Evolutionary conservation across 1,140 invertebrate species (phyloP), one percentile per base, ranked within the genome.

Genomic region (Cryptotermes secundus): DNA sequence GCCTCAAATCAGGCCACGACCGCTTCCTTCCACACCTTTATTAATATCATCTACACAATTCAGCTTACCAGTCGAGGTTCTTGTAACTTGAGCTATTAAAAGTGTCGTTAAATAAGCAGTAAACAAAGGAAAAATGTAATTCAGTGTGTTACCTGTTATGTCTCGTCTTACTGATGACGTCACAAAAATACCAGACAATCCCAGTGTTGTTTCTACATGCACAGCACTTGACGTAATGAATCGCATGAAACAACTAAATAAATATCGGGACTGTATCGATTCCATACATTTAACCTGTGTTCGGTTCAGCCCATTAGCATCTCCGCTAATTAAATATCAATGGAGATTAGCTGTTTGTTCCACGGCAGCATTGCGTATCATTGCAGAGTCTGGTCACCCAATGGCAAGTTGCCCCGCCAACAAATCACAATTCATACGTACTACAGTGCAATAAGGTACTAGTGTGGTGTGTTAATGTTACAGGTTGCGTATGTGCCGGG

Each of bases 231-330:
- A n/a, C 31, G n/a, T 31, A 72, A 72, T 72, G 59, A 31, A 72
- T 31, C 14, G 59, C 31, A n/a, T 72, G 31, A 72, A n/a, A 72
- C 59, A n/a, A 72, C 59, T 31, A 72, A 72, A 72, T 72, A 72
- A 72, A 72, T 72, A 72, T n/a, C 31, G n/a, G 6, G 16, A 72
- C 59, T 72, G 59, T 72, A 72, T 72, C 59, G 26, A 72, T 26
- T 72, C 59, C 26, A n/a, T 72, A 72, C 59, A n/a, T 72, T 72
- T 72, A 72, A 72, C 59, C 59, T 72, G 26, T 72, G 59, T 72
- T 31, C 31, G 59, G 59, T 72, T 72, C 59, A n/a, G 59, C 59
- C 53, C 59, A 72, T 72, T 72, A 72, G 26, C 59, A n/a, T 31
- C 26, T 31, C 59, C 59, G 16, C 59, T 72, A 72, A 72, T 72